These are phyloP conservation scores for Physocephala rufipes DNA, from an alignment of 2,888 invertebrate species.

Conservation along the genomic window DNA sequence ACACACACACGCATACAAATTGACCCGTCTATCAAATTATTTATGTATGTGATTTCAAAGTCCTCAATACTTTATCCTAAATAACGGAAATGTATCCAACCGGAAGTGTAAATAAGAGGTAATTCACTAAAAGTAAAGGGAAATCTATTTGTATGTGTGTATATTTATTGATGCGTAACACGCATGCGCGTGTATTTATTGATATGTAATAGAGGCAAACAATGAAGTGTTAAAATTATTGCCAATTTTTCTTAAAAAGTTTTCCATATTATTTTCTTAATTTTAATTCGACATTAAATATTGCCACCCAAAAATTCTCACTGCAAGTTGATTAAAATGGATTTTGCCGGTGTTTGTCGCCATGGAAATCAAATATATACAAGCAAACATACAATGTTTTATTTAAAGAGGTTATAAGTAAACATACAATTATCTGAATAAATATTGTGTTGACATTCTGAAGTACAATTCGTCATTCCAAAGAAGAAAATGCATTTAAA, in stretches of 20 bases:
- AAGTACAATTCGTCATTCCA: background rate
- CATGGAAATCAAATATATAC: slow-evolving; percentile 17
- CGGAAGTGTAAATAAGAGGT: slow-evolving; percentile 9
- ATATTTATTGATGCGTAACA: too few species aligned
- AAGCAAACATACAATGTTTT: slow-evolving; percentile 14
- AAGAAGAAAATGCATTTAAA: slow-evolving; percentile 24
- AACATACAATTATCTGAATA: background rate
- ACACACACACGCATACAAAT: too few species aligned
- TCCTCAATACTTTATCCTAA: too few species aligned
- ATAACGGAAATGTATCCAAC: background rate
- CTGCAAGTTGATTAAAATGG: background rate
- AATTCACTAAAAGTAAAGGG: background rate
- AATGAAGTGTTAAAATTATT: slow-evolving; percentile 28
- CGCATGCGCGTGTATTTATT: too few species aligned
- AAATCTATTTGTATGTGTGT: too few species aligned
- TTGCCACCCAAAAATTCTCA: background rate
- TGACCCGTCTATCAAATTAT: too few species aligned
- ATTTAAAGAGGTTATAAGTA: too few species aligned
- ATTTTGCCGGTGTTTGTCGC: slow-evolving; percentile 6
- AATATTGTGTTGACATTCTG: background rate
- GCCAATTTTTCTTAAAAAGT: too few species aligned
- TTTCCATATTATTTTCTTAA: too few species aligned
- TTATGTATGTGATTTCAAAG: too few species aligned
- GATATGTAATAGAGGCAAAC: background rate
- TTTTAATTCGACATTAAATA: too few species aligned